Evolutionary conservation across 2,888 invertebrate species (phyloP).

Genomic region (Lasioglossum figueresi): DNA sequence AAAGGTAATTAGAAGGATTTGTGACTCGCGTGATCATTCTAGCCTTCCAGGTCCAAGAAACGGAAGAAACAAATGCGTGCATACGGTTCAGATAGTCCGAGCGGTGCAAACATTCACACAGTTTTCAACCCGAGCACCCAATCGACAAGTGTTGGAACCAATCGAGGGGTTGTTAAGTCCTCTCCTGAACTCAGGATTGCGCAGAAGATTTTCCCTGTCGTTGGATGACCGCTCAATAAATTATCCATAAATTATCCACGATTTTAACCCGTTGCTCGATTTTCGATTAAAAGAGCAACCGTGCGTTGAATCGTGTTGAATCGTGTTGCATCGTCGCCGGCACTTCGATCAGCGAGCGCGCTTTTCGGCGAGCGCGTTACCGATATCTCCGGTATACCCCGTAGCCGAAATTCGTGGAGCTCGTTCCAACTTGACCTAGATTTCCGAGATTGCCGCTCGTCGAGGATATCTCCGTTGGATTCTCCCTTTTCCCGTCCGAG

Average conservation of each 20-base stretch:
- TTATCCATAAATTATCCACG: too few species aligned
- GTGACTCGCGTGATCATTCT: not conserved
- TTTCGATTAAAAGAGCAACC: not conserved
- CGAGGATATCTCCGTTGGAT: slow-evolving; percentile 27
- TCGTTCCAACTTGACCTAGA: slow-evolving; percentile 21
- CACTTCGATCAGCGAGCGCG: not conserved
- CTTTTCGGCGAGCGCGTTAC: not conserved
- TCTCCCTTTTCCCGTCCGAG: not conserved
- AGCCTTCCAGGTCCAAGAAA: not conserved
- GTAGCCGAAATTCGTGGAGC: not conserved
- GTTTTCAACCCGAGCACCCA: too few species aligned
- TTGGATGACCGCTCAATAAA: too few species aligned
- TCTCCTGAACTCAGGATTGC: too few species aligned
- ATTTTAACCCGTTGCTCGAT: not conserved
- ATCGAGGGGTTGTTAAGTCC: too few species aligned
- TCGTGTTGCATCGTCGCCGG: too few species aligned
- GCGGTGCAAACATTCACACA: too few species aligned
- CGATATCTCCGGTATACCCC: not conserved
- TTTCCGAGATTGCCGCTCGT: slow-evolving; percentile 18
- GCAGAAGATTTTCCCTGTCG: too few species aligned
- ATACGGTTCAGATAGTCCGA: too few species aligned
- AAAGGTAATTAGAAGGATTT: too few species aligned
- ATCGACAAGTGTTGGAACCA: too few species aligned
- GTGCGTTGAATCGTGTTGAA: not conserved
- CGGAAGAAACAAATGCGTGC: too few species aligned